Base-by-base conservation (phyloP, 2,888 invertebrate species). In the Agrotis ipsilon region DNA sequence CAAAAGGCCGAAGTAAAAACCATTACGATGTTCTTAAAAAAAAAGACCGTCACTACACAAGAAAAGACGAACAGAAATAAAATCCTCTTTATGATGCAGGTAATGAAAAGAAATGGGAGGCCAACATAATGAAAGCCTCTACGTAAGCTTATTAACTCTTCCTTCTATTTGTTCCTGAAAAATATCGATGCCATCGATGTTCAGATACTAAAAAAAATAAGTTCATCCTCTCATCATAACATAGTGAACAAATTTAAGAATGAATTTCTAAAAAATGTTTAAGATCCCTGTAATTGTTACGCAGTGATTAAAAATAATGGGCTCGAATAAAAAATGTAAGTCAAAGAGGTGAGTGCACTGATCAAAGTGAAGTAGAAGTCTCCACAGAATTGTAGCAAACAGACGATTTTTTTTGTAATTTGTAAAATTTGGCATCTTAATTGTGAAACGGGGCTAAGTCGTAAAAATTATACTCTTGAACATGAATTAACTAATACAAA, bases 71-170 rank as follows among this genome's bases (percentile, higher is more conserved):
- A 83, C 90, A 90, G 91, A 89, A 90, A 87, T 73, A 73, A 85
- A 84, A 90, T 71, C 67, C 75, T 77, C 75, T 91, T 93, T 92
- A 89, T 90, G 89, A 90, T 91, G 88, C 90, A 92, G 91, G 91
- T 93, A 92, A 93, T 91, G 92, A 93, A 94, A 93, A 92, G 90
- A 92, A 92, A 92, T 90, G 88, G 88, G 89, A 91, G 91, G 90
- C 91, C 91, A 90, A 88, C 90, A 88, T 89, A 85, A 91, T 89
- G 87, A 85, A 82, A 88, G 89, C 87, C 90, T 89, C 85, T 90
- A 88, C 88, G 88, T 93, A 92, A 93, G 93, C 92, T 92, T 93
- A 94, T 94, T 94, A 93, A 92, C 88, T 91, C 87, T 88, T 87
- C 83, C 82, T 86, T 88, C 88, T 88, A 83, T 87, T 86, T 86